Evolutionary conservation across 2,113 vertebrate species (phyloP).

Genomic region (Solea senegalensis): DNA sequence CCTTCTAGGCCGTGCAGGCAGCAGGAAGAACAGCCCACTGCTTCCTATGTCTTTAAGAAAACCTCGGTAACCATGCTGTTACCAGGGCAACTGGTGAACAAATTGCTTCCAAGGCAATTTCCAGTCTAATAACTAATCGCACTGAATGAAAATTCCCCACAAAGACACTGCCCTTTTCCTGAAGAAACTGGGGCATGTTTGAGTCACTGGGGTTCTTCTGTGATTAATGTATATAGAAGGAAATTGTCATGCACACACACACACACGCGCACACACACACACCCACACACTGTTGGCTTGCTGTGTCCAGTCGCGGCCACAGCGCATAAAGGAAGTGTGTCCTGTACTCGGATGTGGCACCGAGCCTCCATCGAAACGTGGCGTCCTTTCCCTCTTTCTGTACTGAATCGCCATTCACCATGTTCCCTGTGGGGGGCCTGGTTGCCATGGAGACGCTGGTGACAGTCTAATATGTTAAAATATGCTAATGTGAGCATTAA

Average conservation of each 20-base stretch:
- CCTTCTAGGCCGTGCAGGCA: slow-evolving; percentile 50
- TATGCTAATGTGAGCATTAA: slow-evolving; percentile 47
- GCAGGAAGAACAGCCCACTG: slow-evolving; percentile 32
- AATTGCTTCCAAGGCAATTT: slow-evolving; percentile 86
- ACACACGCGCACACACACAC: neutral
- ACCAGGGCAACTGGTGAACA: slow-evolving; percentile 90
- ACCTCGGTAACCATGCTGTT: slow-evolving; percentile 85
- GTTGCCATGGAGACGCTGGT: slow-evolving; percentile 59
- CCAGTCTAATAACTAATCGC: slow-evolving; percentile 90
- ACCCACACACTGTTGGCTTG: slow-evolving; percentile 4
- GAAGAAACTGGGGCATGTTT: slow-evolving; percentile 55
- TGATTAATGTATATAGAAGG: slow-evolving; percentile 3
- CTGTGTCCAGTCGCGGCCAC: slow-evolving; percentile 39
- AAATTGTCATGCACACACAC: neutral
- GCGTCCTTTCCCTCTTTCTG: neutral
- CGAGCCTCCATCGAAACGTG: slow-evolving; percentile 9
- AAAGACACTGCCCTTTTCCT: slow-evolving; percentile 65
- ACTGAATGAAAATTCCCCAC: slow-evolving; percentile 79
- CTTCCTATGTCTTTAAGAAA: slow-evolving; percentile 83
- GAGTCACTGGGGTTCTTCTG: slow-evolving; percentile 35
- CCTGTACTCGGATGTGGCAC: neutral
- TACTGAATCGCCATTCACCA: slow-evolving; percentile 27
- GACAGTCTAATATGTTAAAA: slow-evolving; percentile 48
- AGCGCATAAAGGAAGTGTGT: slow-evolving; percentile 9
- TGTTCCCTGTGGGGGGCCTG: slow-evolving; percentile 42